Conservation (phyloP, 2,888 invertebrate genomes). For the Eupsilia transversa region DNA sequence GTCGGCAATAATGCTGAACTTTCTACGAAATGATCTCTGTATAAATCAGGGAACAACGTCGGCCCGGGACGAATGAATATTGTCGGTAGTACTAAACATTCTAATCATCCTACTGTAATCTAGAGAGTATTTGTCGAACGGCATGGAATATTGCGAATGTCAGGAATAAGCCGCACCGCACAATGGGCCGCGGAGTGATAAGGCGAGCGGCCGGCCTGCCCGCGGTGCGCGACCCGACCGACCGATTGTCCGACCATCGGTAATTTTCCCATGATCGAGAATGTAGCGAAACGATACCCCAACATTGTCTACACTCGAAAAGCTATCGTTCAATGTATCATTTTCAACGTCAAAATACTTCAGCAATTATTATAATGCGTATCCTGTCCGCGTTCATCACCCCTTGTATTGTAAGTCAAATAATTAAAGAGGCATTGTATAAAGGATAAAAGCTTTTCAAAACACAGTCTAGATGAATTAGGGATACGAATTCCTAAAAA, state of each 20-base stretch:
- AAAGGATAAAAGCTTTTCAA: conserved; percentile 60
- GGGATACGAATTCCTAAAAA: conserved; percentile 73
- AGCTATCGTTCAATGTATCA: conserved; percentile 73
- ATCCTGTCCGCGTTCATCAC: conserved; percentile 19
- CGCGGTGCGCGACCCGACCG: conserved; percentile 67
- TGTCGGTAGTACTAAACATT: conserved; percentile 77
- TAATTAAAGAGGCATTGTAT: conserved; percentile 57
- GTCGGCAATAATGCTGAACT: conserved; percentile 61
- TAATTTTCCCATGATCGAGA: conserved; percentile 85
- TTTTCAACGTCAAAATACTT: conserved; percentile 59
- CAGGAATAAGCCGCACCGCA: conserved; percentile 75
- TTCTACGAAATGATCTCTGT: conserved; percentile 61
- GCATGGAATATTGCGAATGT: conserved; percentile 84
- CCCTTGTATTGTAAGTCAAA: conserved; percentile 39
- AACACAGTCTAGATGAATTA: conserved; percentile 68
- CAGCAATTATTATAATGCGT: conserved; percentile 45
- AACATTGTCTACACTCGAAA: conserved; percentile 73
- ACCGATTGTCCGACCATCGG: conserved; percentile 80
- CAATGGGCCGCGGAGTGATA: conserved; percentile 81
- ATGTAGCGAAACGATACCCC: conserved; percentile 76
- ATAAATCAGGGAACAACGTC: conserved; percentile 50
- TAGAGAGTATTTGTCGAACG: conserved; percentile 80
- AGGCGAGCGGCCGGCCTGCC: conserved; percentile 67
- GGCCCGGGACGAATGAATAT: conserved; percentile 61
- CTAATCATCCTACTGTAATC: conserved; percentile 82